phyloP scores from a whole-genome alignment of 1,140 invertebrate genomes.

The Armadillidium nasatum region DNA sequence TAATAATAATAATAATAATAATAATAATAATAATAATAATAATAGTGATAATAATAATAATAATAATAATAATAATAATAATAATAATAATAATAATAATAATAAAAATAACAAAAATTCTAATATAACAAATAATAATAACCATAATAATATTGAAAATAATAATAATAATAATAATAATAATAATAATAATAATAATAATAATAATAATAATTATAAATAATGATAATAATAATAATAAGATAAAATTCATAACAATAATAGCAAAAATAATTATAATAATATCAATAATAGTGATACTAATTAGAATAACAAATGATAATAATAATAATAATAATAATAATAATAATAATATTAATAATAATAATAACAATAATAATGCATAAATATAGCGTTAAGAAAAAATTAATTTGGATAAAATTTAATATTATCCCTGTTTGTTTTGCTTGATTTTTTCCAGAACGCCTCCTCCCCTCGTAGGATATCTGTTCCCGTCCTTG shows the following conservation, averaged over 20 bases:
- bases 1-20: too few species aligned
- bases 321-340: too few species aligned
- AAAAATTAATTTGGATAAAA: not conserved
- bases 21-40: not conserved
- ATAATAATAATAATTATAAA: not conserved
- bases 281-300: not conserved
- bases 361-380: too few species aligned
- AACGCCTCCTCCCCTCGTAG: conserved; percentile 50
- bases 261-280: not conserved
- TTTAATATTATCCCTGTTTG: not conserved
- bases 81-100: not conserved
- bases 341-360: too few species aligned
- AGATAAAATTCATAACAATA: too few species aligned
- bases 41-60: not conserved
- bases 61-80: not conserved
- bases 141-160: too few species aligned
- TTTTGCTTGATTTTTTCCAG: conserved; percentile 23
- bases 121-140: too few species aligned
- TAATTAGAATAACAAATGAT: too few species aligned
- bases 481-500: conserved; percentile 55
- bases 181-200: too few species aligned
- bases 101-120: too few species aligned
- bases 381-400: not conserved
- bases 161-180: too few species aligned
- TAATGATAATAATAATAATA: not conserved